Evolutionary conservation across 2,888 invertebrate genomes (phyloP), one percentile per base, ranked within the genome.

Genomic region (Ceraclea dissimilis): DNA sequence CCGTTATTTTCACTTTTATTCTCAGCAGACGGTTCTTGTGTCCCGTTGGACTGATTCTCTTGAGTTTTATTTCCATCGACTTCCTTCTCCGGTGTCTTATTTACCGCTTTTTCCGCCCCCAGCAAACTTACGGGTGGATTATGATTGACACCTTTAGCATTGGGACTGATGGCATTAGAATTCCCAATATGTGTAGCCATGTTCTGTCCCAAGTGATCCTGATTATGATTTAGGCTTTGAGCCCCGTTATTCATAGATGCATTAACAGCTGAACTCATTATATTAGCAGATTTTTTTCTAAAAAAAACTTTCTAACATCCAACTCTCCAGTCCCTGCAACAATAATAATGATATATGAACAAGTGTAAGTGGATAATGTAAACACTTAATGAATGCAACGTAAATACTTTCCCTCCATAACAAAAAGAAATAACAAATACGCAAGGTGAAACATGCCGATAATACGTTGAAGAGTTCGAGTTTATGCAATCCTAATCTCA

Each of bases 221-320:
- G 44, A 13, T 48, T 47, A 49, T 56, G 55, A 39, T 54, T 53
- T 46, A 53, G 52, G 34, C 49, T 31, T 51, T 51, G 56, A 22
- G 61, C 54, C 31, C 60, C 33, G 46, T 56, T 52, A 13, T 48
- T 52, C 66, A 80, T 67, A 67, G 76, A 79, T 69, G 81, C 80
- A 72, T 81, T 81, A 71, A 81, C 70, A 68, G 80, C 79, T 67
- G 81, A 80, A 75, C 80, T 82, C 82, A 82, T 81, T 70, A 70
- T 73, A 6, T 13, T 8, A n/a, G 13, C 16, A n/a, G 39, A n/a
- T 8, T 4, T 13, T 39, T 39, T 26, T n/a, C n/a, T n/a, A n/a
- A 8, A 31, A 6, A 39, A 4, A 39, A 39, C 39, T 39, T 39
- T 39, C 5, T 13, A 47, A 20, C 18, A 11, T 11, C 11, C 47